A percentile compares a stretch with the other conserved stretches of the same genome.
These are phyloP conservation scores for Siderastrea siderea DNA, from an alignment of 92 coral and sea anemone genomes.

Conservation along the genomic window DNA sequence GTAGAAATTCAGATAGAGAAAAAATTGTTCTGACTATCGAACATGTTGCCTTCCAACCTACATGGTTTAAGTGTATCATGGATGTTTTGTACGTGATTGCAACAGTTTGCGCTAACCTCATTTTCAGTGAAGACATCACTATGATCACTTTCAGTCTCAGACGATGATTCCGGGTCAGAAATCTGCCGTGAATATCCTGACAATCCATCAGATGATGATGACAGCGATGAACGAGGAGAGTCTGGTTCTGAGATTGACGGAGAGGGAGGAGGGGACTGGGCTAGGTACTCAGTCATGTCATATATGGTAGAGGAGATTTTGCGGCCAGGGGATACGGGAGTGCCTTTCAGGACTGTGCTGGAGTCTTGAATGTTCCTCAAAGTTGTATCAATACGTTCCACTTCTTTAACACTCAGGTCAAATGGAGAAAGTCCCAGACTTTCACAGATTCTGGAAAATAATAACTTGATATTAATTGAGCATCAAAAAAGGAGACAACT, in stretches of 20 bases:
- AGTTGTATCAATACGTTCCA: conserved; percentile 77
- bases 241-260: conserved; percentile 66
- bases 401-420: conserved; percentile 89
- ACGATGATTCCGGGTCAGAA: conserved; percentile 74
- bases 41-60: too few relatives aligned
- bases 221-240: conserved; percentile 64
- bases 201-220: conserved; percentile 49
- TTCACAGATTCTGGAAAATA: conserved; percentile 81
- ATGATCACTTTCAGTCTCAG: conserved; percentile 86
- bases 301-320: conserved; percentile 85
- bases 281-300: conserved; percentile 82
- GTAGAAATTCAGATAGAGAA: too few relatives aligned
- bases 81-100: not conserved
- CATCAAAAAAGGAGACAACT: too few relatives aligned
- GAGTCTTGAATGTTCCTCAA: conserved; percentile 77
- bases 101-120: conserved; percentile 11
- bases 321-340: conserved; percentile 64
- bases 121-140: conserved; percentile 88
- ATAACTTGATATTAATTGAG: not conserved
- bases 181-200: conserved; percentile 43
- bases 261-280: conserved; percentile 87
- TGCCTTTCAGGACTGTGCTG: conserved; percentile 74
- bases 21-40: too few relatives aligned
- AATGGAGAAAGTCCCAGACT: conserved; percentile 90
- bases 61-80: too few relatives aligned